Percentiles rank a stretch among this genome's conserved stretches.
These are phyloP conservation scores for Hirtodrosophila trivittata DNA, from an alignment of 2,888 invertebrate species.

Conservation along the genomic window DNA sequence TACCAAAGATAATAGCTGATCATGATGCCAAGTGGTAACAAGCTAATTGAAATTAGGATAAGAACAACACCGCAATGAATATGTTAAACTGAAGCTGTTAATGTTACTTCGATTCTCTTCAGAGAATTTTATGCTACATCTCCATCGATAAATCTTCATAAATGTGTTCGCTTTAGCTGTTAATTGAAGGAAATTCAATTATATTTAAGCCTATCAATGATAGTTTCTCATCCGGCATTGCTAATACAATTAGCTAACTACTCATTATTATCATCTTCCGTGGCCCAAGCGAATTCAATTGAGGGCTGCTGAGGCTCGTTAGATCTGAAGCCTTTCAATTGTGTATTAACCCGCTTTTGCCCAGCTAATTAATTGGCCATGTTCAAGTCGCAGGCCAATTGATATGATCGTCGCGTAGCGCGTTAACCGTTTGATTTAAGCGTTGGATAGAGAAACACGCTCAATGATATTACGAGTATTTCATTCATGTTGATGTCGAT, in stretches of 20 bases:
- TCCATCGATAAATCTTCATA: too few species aligned
- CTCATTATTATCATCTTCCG: too few species aligned
- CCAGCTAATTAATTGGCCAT: conserved; percentile 51
- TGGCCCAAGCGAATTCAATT: neutral
- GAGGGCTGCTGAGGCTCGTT: neutral
- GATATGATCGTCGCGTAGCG: conserved; percentile 67
- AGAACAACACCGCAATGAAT: neutral
- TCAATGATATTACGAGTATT: conserved; percentile 55
- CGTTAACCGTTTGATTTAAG: conserved; percentile 67
- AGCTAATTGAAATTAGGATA: conserved; percentile 35
- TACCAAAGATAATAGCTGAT: conserved; percentile 23
- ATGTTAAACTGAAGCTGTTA: conserved; percentile 4
- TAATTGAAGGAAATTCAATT: too few species aligned
- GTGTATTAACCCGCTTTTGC: conserved; percentile 15
- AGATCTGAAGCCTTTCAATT: neutral
- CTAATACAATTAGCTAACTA: conserved; percentile 13
- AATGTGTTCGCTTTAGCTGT: too few species aligned
- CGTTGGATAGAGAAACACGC: conserved; percentile 31
- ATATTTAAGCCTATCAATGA: neutral
- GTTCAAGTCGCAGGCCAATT: conserved; percentile 53
- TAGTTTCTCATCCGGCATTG: conserved; percentile 13
- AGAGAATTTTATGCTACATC: too few species aligned
- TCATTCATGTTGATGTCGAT: conserved; percentile 53
- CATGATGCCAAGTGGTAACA: conserved; percentile 9
- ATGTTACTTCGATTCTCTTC: too few species aligned